A percentile compares a stretch with the other conserved stretches of the same genome.
Evolutionary conservation across 2,888 invertebrate genomes (phyloP).

Genomic region (Metopia argyrocephala): DNA sequence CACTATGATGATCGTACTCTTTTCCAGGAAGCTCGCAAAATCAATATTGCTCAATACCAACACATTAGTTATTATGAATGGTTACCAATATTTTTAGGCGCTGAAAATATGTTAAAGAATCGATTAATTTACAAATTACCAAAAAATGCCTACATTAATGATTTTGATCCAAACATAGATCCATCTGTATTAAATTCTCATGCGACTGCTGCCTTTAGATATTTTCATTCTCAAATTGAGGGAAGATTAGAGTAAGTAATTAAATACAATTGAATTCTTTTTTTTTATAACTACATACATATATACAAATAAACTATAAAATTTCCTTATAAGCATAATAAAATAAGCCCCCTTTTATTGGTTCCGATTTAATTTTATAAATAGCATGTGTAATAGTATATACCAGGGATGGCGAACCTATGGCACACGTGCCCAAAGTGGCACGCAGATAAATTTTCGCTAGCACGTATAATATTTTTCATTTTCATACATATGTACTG

Average conservation of each 20-base stretch:
- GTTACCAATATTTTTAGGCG: conserved; percentile 79
- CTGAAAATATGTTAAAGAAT: conserved; percentile 78
- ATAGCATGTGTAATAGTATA: too few species aligned
- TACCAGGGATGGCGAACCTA: too few species aligned
- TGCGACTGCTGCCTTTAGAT: conserved; percentile 83
- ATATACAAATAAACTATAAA: too few species aligned
- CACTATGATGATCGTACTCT: conserved; percentile 80
- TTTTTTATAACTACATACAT: too few species aligned
- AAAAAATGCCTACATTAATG: conserved; percentile 76
- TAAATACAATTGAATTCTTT: too few species aligned
- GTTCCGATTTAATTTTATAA: too few species aligned
- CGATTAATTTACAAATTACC: conserved; percentile 75
- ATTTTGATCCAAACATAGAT: conserved; percentile 80
- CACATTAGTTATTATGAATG: conserved; percentile 80
- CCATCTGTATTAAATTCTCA: conserved; percentile 82
- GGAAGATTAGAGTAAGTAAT: conserved; percentile 79
- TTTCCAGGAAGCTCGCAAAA: conserved; percentile 80
- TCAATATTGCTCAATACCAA: conserved; percentile 80
- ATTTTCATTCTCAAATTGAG: conserved; percentile 82
- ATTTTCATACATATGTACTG: too few species aligned
- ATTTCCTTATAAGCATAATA: too few species aligned
- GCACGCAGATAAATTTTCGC: too few species aligned
- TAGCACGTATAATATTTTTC: too few species aligned
- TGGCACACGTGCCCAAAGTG: too few species aligned
- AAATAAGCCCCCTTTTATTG: too few species aligned